A percentile compares a stretch with the other conserved stretches of the same genome.
phyloP scores from a whole-genome alignment of 2,797 vertebrate genomes.

The Microctenopoma lineatum region DNA sequence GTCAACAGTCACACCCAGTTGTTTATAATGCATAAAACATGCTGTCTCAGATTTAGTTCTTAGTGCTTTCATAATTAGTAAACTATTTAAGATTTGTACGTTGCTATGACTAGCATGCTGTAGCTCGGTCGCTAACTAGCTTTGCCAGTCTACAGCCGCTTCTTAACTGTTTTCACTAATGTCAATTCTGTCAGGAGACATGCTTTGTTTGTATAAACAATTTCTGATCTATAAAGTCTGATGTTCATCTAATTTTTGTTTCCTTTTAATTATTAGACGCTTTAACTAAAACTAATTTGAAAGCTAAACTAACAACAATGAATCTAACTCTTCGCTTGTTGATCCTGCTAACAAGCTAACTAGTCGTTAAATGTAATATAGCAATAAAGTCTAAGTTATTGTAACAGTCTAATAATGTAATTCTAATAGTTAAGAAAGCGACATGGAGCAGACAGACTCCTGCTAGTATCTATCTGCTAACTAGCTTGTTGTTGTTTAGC shows the following conservation, averaged over 20 bases:
- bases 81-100: background rate
- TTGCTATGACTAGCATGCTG: slow-evolving; percentile 25
- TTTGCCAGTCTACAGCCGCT: background rate
- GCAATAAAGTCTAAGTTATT: background rate
- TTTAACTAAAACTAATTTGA: background rate
- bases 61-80: background rate
- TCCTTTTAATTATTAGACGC: fast-evolving
- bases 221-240: fast-evolving
- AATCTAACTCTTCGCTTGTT: background rate
- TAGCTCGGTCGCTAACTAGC: slow-evolving; percentile 41
- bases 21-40: background rate
- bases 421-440: background rate
- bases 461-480: slow-evolving; percentile 5
- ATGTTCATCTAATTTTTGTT: fast-evolving
- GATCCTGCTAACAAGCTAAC: background rate
- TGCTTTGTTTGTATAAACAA: fast-evolving
- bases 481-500: background rate
- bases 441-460: background rate
- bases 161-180: background rate
- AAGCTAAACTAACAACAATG: slow-evolving; percentile 51
- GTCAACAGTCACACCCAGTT: background rate
- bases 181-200: fast-evolving
- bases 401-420: background rate
- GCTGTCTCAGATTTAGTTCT: fast-evolving
- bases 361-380: background rate